Evolutionary conservation across 2,888 invertebrate species (phyloP).

Genomic region (Nebria salina): DNA sequence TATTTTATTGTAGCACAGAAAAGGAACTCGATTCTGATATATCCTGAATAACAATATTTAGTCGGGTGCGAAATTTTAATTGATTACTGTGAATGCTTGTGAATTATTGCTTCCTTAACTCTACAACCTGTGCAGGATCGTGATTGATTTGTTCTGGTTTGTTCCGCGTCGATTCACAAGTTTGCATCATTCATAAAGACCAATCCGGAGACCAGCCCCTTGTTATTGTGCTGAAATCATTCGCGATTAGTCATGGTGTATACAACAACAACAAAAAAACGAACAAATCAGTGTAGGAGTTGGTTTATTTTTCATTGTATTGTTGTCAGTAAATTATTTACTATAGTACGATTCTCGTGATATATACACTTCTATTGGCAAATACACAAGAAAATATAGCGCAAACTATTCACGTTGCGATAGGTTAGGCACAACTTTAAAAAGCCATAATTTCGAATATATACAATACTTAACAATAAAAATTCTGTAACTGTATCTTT

Average conservation of each 20-base stretch:
- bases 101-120: background rate
- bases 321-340: background rate
- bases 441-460: too few relatives aligned
- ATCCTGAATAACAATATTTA: background rate
- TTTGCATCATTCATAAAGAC: background rate
- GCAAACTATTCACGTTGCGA: background rate
- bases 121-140: background rate
- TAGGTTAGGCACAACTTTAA: background rate
- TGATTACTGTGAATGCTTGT: background rate
- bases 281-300: background rate
- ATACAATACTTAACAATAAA: too few relatives aligned
- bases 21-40: background rate
- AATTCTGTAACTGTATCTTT: too few relatives aligned
- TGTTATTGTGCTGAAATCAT: background rate
- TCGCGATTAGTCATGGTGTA: background rate
- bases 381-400: background rate
- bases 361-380: background rate
- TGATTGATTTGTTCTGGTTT: background rate
- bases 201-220: background rate
- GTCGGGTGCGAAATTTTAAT: background rate
- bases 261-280: background rate
- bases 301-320: background rate
- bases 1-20: background rate
- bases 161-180: background rate
- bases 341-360: background rate